Base-by-base conservation (phyloP, 2,888 invertebrate species). In the Hedya salicella region DNA sequence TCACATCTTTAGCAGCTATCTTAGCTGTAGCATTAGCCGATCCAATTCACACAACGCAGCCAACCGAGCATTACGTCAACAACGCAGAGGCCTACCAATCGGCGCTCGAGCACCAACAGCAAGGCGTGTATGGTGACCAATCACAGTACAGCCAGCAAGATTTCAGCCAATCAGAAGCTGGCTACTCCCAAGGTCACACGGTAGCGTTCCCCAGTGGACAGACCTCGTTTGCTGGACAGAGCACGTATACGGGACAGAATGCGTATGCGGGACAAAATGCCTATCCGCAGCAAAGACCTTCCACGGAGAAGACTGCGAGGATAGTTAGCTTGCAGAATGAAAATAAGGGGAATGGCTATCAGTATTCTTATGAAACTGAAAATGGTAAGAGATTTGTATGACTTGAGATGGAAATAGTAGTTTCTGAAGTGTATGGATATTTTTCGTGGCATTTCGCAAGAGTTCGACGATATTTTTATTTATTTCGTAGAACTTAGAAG, bases 341-440 rank as follows among this genome's bases (percentile, higher is more conserved):
- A 13, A 82, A 74, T 13, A 75, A 89, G 62, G 87, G 81, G 0
- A 87, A 89, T 42, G 81, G 80, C 42, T 92, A 91, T 62, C 79
- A 85, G 19, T 89, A 87, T 66, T 89, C 93, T 17, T 95, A 93
- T 78, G 94, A 94, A 73, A 95, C 95, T 69, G 95, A 94, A 72
- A 95, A 95, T 78, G 94, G 95, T 90, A 67, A 81, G 75, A 66
- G 3, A 21, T 17, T 17, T 13, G 25, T 36, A 36, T 25, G 25
- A 36, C 32, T 8, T 32, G 8, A 9, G 1, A 32, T 8, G 5
- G 1, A 32, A 8, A 36, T 9, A 11, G 9, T 36, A 2, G 0
- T 36, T 36, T 1, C 9, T 11, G 1, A 36, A 8, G 9, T 9
- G 36, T 36, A 9, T 36, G 36, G 1, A 1, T 2, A 36, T 36